A percentile compares a stretch with the other conserved stretches of the same genome.
Conservation (phyloP, 1,140 invertebrate genomes). For the Liolophura sinensis region DNA sequence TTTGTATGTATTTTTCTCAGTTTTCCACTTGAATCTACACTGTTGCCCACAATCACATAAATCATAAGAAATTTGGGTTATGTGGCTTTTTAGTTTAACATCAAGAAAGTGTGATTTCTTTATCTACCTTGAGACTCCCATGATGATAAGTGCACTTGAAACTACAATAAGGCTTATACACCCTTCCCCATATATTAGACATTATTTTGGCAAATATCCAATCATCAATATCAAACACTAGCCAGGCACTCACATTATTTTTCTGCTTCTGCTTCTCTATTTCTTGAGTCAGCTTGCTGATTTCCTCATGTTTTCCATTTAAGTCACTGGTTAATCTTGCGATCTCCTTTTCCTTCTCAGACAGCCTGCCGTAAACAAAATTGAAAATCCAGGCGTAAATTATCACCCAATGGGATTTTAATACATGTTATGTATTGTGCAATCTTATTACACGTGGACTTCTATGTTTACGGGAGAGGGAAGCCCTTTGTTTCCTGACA, state of each 20-base stretch:
- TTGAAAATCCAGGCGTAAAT: too few relatives aligned
- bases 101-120: background rate
- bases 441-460: too few relatives aligned
- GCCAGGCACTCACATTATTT: slow-evolving; percentile 49
- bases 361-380: slow-evolving; percentile 13
- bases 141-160: slow-evolving; percentile 3
- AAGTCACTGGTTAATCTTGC: slow-evolving; percentile 1
- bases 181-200: background rate
- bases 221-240: slow-evolving; percentile 1
- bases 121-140: background rate
- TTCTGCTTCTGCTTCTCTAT: slow-evolving; percentile 49
- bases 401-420: too few relatives aligned
- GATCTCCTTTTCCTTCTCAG: slow-evolving; percentile 21
- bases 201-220: background rate
- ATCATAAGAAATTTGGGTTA: background rate
- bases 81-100: too few relatives aligned
- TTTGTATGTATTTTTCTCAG: too few relatives aligned
- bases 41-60: background rate
- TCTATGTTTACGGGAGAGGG: too few relatives aligned
- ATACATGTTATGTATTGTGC: too few relatives aligned
- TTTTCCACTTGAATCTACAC: too few relatives aligned
- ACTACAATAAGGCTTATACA: background rate
- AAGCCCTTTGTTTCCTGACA: too few relatives aligned
- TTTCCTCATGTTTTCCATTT: slow-evolving; percentile 10
- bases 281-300: slow-evolving; percentile 28